Base-by-base conservation (phyloP, 1,140 invertebrate species). In the Euglossa dilemma region DNA sequence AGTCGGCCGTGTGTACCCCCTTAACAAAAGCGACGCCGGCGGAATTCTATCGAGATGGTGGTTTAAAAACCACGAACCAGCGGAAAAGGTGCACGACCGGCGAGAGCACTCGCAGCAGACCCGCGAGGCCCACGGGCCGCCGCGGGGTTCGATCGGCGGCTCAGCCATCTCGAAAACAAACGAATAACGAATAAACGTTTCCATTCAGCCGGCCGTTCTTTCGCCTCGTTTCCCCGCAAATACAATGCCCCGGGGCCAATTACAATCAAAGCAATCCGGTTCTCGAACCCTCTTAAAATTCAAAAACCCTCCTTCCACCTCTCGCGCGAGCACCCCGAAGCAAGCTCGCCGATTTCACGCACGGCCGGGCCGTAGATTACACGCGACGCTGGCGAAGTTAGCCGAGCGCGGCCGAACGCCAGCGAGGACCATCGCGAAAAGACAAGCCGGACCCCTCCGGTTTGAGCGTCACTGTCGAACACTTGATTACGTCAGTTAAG, bases 401-500 rank as follows among this genome's bases (percentile, higher is more conserved):
- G 9, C 28, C 11, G 16, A 28, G 16, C 7, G 28, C 16, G 16
- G 20, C 6, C 25, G 57, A 14, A 56, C 36, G 11, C 36, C n/a
- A 23, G 7, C 12, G 43, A n/a, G n/a, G n/a, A 6, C 23, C n/a
- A 72, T 81, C 66, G 72, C 54, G 52, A 89, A 87, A 86, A 67
- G 74, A 74, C 66, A 66, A 12, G 47, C 63, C 59, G 43, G 54
- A 8, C 18, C 0, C 20, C 18, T 16, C 18, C 52, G 66, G 66
- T 66, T 86, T 87, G 89, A 87, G 85, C 76, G 82, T 72, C 88
- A 80, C 82, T 91, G 88, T 72, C 76, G 72, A 84, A 79, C 90
- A 92, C 92, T 92, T 87, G 90, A 93, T 94, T 94, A 94, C 90
- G 92, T 88, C 91, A 91, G 92, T 94, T 94, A 94, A 92, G 85